Evolutionary conservation across 1,140 invertebrate species (phyloP), one percentile per base, ranked within the genome.

Genomic region (Platyura marginata): DNA sequence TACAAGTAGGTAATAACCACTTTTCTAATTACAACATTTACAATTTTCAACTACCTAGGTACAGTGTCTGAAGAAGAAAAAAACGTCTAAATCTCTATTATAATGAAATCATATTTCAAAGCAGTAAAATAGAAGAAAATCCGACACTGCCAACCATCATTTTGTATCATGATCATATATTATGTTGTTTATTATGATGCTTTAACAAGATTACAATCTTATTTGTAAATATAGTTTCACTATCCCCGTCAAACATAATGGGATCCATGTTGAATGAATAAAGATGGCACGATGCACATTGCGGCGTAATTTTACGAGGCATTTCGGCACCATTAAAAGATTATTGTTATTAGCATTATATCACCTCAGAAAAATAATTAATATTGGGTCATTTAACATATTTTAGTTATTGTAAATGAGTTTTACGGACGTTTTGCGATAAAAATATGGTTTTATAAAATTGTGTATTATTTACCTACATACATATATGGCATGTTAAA

Each of bases 291-390:
- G 25, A 29, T 29, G 25, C 6, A 29, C 6, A 29, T 29, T n/a
- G n/a, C n/a, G n/a, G n/a, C 16, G 32, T 34, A 34, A n/a, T 21
- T 38, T 38, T 38, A 21, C 20, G 20, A 38, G 16, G 36, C 16
- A 18, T 38, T 38, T 38, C 36, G 36, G 36, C 20, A 38, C 36
- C 16, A 6, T 29, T 38, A 38, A 38, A 21, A 38, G 36, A 38
- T 38, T 38, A 38, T 38, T 38, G 36, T 38, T 38, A 38, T 38
- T 38, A 38, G 36, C 36, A 38, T 38, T 38, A 38, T 38, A 38
- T 38, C 36, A 38, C 36, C 36, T 38, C 36, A 18, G 18, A 38
- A 18, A 18, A 38, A 38, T 9, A 36, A 38, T 29, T 29, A 29
- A 29, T 29, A 29, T 29, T 8, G 13, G 25, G 25, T 29, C 6